Conservation (phyloP, 2,797 vertebrate species). For the Fratercula arctica region DNA sequence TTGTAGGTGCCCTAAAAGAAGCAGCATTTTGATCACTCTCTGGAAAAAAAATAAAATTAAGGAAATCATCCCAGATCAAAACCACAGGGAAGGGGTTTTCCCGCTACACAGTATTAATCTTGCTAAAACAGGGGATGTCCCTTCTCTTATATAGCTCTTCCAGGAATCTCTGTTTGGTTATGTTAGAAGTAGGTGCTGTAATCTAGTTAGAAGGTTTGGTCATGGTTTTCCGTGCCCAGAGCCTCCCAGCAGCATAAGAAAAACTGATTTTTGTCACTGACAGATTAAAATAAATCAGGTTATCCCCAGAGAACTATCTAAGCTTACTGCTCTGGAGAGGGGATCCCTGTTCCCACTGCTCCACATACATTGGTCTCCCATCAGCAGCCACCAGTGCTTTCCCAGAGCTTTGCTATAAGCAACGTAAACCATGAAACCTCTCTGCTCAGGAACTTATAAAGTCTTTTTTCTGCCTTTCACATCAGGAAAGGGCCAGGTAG, state of each 20-base stretch:
- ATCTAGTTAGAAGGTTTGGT: background rate
- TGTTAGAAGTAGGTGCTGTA: background rate
- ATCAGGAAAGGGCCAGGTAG: background rate
- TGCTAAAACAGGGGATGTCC: background rate
- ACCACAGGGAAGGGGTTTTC: background rate
- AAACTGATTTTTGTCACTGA: background rate
- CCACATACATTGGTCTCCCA: background rate
- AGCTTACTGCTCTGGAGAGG: background rate
- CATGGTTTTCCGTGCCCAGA: background rate
- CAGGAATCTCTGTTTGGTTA: background rate
- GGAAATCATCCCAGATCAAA: background rate
- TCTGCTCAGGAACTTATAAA: background rate
- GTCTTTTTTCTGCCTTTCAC: background rate
- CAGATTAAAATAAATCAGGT: background rate
- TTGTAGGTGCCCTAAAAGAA: background rate
- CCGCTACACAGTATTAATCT: background rate
- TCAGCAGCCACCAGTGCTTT: background rate
- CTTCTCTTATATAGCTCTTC: background rate
- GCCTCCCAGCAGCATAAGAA: background rate
- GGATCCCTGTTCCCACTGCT: background rate
- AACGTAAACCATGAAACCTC: fast-evolving
- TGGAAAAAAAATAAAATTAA: background rate
- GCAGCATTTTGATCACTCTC: background rate
- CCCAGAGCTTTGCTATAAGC: background rate
- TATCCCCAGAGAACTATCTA: background rate